Conservation (phyloP, 1,140 invertebrate genomes). For the Wasmannia auropunctata region DNA sequence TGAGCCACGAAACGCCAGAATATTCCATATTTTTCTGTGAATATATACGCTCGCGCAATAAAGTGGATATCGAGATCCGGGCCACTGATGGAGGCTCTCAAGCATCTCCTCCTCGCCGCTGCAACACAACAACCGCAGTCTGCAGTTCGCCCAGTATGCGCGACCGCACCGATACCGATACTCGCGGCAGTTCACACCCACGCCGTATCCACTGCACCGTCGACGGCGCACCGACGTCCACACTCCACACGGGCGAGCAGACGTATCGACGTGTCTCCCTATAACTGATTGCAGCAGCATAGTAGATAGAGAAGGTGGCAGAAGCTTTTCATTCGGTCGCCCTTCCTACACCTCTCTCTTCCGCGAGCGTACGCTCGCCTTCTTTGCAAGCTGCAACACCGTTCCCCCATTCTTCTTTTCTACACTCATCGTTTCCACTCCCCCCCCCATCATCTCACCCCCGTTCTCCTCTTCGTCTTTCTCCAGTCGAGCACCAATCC, state of each 20-base stretch:
- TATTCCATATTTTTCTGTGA: conserved; percentile 42
- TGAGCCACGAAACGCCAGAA: conserved; percentile 32
- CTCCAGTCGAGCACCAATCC: neutral
- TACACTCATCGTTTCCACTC: conserved; percentile 62
- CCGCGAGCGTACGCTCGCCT: conserved; percentile 30
- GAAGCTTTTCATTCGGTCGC: conserved; percentile 69
- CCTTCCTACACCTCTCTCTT: conserved; percentile 22
- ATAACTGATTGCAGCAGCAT: conserved; percentile 71
- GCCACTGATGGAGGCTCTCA: conserved; percentile 29
- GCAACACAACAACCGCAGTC: conserved; percentile 14
- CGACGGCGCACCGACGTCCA: conserved; percentile 10
- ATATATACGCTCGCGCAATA: conserved; percentile 4
- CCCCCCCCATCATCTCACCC: conserved; percentile 13
- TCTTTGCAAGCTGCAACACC: conserved; percentile 47
- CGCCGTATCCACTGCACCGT: conserved; percentile 32
- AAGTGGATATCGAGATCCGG: conserved; percentile 53
- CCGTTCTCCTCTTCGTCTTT: conserved; percentile 8
- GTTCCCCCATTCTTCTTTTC: conserved; percentile 57
- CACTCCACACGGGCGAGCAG: conserved; percentile 46
- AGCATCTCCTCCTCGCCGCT: conserved; percentile 10
- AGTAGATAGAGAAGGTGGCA: conserved; percentile 57
- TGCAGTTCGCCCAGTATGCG: conserved; percentile 41
- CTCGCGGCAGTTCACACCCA: conserved; percentile 2
- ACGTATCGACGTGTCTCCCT: conserved; percentile 68
- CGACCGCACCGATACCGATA: conserved; percentile 55